A percentile compares a stretch with the other conserved stretches of the same genome.
Conservation (phyloP, 2,113 vertebrate genomes). For the Platycercus adscitus region DNA sequence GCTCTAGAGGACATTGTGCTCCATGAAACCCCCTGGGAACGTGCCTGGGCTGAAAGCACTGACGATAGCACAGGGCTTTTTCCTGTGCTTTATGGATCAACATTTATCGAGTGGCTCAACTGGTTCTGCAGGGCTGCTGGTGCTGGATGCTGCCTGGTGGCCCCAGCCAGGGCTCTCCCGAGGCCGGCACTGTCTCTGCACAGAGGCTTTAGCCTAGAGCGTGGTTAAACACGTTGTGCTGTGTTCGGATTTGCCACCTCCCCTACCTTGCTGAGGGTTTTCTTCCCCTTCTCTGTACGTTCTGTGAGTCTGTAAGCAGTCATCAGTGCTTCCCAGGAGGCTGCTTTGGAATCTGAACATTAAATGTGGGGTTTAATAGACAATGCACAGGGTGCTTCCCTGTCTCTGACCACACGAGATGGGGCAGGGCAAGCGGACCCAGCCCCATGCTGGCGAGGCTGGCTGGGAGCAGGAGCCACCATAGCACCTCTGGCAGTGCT, state of each 20-base stretch:
- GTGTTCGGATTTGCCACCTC: neutral
- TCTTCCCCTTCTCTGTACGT: neutral
- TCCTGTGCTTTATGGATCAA: neutral
- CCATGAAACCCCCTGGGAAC: neutral
- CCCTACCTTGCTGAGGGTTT: neutral
- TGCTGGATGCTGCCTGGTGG: neutral
- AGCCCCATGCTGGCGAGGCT: neutral
- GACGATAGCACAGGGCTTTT: accelerated
- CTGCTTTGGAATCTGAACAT: neutral
- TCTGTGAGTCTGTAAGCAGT: neutral
- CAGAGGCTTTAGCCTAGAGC: neutral
- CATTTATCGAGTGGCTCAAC: neutral
- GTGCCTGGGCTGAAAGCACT: accelerated
- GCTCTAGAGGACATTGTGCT: neutral
- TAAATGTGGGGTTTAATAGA: neutral
- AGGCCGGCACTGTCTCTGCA: accelerated
- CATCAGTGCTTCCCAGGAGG: neutral
- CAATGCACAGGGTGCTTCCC: neutral
- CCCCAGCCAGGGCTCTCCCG: neutral
- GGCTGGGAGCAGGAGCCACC: neutral
- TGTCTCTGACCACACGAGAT: accelerated
- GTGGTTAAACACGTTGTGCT: neutral
- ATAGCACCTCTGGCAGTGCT: accelerated
- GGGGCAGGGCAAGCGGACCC: neutral
- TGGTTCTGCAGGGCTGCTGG: neutral